These are phyloP conservation scores for Cairina moschata DNA, from an alignment of 2,113 vertebrate species.

Conservation along the genomic window DNA sequence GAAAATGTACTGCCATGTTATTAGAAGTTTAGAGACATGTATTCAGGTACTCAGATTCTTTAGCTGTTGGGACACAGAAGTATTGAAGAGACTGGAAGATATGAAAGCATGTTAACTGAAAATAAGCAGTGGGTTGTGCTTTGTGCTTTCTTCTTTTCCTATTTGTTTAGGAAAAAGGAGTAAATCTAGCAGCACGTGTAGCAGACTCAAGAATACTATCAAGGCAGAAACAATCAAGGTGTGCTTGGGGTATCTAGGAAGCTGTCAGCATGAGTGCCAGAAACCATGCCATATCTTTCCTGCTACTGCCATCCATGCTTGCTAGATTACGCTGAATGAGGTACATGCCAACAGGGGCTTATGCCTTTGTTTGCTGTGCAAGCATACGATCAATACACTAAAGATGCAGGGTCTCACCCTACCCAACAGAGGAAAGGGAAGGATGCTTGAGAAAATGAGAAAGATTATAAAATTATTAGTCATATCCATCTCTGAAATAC, in stretches of 20 bases:
- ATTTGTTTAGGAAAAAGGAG: not conserved
- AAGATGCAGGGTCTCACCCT: not conserved
- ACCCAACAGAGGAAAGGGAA: not conserved
- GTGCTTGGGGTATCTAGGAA: not conserved
- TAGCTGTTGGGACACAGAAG: not conserved
- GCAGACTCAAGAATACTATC: not conserved
- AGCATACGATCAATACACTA: not conserved
- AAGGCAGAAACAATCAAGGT: not conserved
- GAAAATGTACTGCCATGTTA: not conserved
- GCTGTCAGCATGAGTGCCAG: not conserved
- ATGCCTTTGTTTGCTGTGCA: not conserved
- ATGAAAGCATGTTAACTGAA: not conserved
- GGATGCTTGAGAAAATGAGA: not conserved
- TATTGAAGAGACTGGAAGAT: not conserved
- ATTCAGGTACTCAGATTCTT: not conserved
- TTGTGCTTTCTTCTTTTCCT: not conserved
- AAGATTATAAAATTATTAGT: not conserved
- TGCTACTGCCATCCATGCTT: not conserved
- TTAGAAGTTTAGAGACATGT: not conserved
- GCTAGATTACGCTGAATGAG: not conserved
- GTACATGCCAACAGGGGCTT: not conserved
- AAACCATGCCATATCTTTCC: too few species aligned
- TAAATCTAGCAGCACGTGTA: not conserved
- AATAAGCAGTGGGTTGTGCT: not conserved
- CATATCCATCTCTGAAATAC: not conserved